These are phyloP conservation scores for Drosophila nr. medialis DNA, from an alignment of 2,888 invertebrate genomes.

Conservation along the genomic window DNA sequence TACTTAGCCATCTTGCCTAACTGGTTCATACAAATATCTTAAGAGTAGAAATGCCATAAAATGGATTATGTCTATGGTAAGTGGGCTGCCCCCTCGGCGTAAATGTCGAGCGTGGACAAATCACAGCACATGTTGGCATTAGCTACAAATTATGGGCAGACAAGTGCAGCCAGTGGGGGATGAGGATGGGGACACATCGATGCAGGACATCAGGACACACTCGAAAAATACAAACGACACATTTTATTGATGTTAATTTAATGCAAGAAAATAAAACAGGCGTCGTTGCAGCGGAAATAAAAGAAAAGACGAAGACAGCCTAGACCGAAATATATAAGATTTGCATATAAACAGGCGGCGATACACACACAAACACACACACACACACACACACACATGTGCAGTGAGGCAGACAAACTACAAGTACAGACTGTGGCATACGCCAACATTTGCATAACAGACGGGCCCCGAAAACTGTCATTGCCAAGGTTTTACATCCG, in stretches of 20 bases:
- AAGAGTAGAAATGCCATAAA: slow-evolving; percentile 15
- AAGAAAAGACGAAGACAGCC: slow-evolving; percentile 37
- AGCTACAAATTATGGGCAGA: slow-evolving; percentile 66
- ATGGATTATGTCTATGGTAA: slow-evolving; percentile 15
- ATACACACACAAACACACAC: slow-evolving; percentile 39
- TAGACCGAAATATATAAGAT: slow-evolving; percentile 75
- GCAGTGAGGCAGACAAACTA: slow-evolving; percentile 12
- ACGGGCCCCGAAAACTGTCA: slow-evolving; percentile 75
- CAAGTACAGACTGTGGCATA: slow-evolving; percentile 29
- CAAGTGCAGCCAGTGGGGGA: slow-evolving; percentile 52
- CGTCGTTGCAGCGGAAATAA: slow-evolving; percentile 72
- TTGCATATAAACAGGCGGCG: slow-evolving; percentile 76
- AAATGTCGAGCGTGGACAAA: slow-evolving; percentile 55
- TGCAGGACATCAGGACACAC: slow-evolving; percentile 36
- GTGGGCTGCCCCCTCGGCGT: slow-evolving; percentile 17
- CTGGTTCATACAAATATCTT: slow-evolving; percentile 42
- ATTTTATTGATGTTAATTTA: slow-evolving; percentile 83
- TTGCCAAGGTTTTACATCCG: slow-evolving; percentile 79
- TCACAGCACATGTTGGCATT: slow-evolving; percentile 76
- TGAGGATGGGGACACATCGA: slow-evolving; percentile 24
- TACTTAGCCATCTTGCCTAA: neutral
- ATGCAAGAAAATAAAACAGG: slow-evolving; percentile 74
- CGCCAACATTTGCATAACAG: slow-evolving; percentile 72
- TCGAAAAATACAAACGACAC: slow-evolving; percentile 58
- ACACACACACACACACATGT: slow-evolving; percentile 29